Percentiles rank a stretch among this genome's conserved stretches.
Evolutionary conservation across 2,888 invertebrate species (phyloP).

Genomic region (Cetonia aurata): DNA sequence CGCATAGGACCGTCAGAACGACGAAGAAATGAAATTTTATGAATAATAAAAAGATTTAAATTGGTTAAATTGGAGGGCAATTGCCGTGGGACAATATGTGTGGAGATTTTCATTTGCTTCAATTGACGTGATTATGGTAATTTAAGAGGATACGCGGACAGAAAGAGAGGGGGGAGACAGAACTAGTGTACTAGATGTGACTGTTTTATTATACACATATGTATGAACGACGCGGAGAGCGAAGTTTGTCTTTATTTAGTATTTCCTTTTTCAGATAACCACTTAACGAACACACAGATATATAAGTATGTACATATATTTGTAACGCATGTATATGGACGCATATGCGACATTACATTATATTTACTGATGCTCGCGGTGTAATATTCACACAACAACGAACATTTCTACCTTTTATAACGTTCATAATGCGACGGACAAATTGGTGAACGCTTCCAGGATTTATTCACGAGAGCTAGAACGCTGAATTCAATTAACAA

Average conservation of each 20-base stretch:
- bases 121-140: constrained; percentile 65
- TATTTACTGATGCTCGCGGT: background rate
- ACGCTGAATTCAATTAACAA: too few species aligned
- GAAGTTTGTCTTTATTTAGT: constrained; percentile 55
- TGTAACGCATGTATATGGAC: background rate
- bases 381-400: constrained; percentile 1
- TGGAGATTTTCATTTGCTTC: constrained; percentile 63
- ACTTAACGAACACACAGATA: constrained; percentile 37
- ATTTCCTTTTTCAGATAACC: constrained; percentile 56
- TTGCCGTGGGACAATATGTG: constrained; percentile 64
- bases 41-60: constrained; percentile 68
- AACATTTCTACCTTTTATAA: too few species aligned
- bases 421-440: too few species aligned
- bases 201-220: constrained; percentile 42
- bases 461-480: too few species aligned
- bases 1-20: background rate
- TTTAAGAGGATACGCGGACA: constrained; percentile 50
- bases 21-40: constrained; percentile 64
- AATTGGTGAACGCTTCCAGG: too few species aligned
- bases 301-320: too few species aligned
- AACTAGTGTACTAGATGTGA: constrained; percentile 48
- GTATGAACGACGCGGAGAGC: background rate
- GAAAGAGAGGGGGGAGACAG: constrained; percentile 48
- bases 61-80: constrained; percentile 67
- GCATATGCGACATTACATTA: background rate